Percentiles rank a stretch among this genome's conserved stretches.
phyloP scores from a whole-genome alignment of 1,140 invertebrate species.

The Belonocnema kinseyi region DNA sequence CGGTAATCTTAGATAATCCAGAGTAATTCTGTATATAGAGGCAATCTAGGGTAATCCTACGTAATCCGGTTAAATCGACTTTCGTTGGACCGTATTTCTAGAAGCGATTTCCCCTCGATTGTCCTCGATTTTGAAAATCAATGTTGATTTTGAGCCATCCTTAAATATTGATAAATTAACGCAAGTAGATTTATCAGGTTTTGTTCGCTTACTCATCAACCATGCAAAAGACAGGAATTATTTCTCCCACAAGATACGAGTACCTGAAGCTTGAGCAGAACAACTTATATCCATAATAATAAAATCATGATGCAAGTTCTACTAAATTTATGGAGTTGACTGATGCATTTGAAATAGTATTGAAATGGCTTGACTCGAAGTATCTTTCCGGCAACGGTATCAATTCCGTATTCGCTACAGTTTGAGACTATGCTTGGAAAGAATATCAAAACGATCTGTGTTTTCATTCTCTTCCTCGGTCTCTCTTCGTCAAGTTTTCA shows the following conservation, averaged over 20 bases:
- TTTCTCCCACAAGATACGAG: conserved; percentile 11
- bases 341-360: conserved; percentile 4
- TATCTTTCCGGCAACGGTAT: conserved; percentile 26
- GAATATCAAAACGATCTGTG: conserved; percentile 14
- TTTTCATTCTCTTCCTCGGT: conserved; percentile 7
- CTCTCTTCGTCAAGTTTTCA: conserved; percentile 26
- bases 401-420: conserved; percentile 6
- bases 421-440: neutral
- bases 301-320: conserved; percentile 21
- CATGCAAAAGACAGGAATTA: neutral
- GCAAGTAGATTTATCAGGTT: no score
- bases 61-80: no score
- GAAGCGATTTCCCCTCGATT: no score
- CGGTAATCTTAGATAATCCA: no score
- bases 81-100: no score
- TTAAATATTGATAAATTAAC: no score
- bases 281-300: neutral
- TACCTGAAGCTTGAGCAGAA: neutral
- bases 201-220: no score
- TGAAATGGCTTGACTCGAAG: neutral
- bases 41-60: no score
- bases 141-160: no score
- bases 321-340: conserved; percentile 19
- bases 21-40: no score
- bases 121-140: no score